phyloP scores from a whole-genome alignment of 1,140 invertebrate species.

The Drosophila quadrilineata region DNA sequence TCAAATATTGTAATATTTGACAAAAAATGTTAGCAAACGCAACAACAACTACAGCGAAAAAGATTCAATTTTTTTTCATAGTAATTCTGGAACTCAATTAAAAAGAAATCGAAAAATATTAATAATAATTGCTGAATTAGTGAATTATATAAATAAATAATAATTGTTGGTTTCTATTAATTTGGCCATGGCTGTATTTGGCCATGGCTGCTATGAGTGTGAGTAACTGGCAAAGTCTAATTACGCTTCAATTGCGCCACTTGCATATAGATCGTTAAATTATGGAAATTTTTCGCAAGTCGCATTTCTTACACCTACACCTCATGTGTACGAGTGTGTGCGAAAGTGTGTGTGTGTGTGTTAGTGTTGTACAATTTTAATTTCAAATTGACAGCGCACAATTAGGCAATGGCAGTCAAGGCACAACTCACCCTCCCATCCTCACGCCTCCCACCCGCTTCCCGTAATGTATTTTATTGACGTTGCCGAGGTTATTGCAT shows the following conservation, averaged over 20 bases:
- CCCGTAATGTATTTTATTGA: constrained; percentile 81
- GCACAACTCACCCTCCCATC: neutral
- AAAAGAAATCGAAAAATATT: too few relatives aligned
- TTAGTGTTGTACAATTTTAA: constrained; percentile 60
- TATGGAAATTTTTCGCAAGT: constrained; percentile 80
- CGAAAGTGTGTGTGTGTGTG: neutral
- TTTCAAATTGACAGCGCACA: constrained; percentile 75
- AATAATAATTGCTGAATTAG: too few relatives aligned
- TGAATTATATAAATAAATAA: too few relatives aligned
- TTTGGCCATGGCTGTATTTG: neutral
- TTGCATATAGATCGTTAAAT: constrained; percentile 81
- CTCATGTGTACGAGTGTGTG: constrained; percentile 2
- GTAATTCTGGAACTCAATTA: too few relatives aligned
- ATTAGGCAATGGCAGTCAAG: constrained; percentile 53
- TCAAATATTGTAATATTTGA: too few relatives aligned
- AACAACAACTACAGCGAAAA: too few relatives aligned
- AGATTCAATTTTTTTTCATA: too few relatives aligned
- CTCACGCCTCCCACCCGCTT: neutral
- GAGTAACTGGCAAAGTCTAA: constrained; percentile 72
- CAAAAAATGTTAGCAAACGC: too few relatives aligned
- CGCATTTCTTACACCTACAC: constrained; percentile 62
- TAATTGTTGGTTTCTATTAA: neutral
- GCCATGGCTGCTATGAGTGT: constrained; percentile 10
- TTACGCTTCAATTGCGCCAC: constrained; percentile 80
- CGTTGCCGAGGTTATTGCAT: constrained; percentile 79